These are phyloP conservation scores for Ophion slaviceki DNA, from an alignment of 2,888 invertebrate species.

Conservation along the genomic window DNA sequence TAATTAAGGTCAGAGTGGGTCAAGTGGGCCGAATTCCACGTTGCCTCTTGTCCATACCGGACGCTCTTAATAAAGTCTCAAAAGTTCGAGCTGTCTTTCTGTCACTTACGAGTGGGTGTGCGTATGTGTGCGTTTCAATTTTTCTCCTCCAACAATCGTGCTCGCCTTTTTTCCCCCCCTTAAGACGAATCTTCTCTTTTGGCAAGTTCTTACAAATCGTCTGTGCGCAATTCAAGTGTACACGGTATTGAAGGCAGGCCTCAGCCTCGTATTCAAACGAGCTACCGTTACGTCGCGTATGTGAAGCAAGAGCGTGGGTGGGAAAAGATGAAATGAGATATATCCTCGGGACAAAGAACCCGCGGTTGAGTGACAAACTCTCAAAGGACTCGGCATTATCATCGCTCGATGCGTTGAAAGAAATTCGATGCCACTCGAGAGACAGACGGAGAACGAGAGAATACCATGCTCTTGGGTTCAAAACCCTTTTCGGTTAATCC, in stretches of 20 bases:
- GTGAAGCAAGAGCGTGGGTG: not conserved
- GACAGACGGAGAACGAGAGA: not conserved
- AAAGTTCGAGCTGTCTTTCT: not conserved
- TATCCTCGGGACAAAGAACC: not conserved
- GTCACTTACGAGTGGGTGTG: too few relatives aligned
- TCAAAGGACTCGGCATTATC: constrained; percentile 40
- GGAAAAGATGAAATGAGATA: constrained; percentile 44
- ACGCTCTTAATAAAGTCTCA: not conserved
- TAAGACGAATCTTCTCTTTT: too few relatives aligned
- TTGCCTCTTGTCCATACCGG: not conserved
- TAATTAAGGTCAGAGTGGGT: constrained; percentile 29
- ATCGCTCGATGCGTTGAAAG: constrained; percentile 43
- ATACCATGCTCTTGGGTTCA: constrained; percentile 31
- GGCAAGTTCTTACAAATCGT: too few relatives aligned
- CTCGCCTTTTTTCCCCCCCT: too few relatives aligned
- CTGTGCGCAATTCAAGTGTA: too few relatives aligned
- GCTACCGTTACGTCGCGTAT: not conserved
- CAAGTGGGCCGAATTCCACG: constrained; percentile 4
- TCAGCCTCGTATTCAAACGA: too few relatives aligned
- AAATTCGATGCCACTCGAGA: constrained; percentile 49
- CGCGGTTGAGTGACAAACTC: constrained; percentile 10
- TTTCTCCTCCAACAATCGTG: constrained; percentile 2
- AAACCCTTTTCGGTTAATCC: constrained; percentile 42
- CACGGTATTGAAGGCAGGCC: too few relatives aligned
- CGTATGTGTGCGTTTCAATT: not conserved